Evolutionary conservation across 2,888 invertebrate species (phyloP).

Genomic region (Carcina quercana): DNA sequence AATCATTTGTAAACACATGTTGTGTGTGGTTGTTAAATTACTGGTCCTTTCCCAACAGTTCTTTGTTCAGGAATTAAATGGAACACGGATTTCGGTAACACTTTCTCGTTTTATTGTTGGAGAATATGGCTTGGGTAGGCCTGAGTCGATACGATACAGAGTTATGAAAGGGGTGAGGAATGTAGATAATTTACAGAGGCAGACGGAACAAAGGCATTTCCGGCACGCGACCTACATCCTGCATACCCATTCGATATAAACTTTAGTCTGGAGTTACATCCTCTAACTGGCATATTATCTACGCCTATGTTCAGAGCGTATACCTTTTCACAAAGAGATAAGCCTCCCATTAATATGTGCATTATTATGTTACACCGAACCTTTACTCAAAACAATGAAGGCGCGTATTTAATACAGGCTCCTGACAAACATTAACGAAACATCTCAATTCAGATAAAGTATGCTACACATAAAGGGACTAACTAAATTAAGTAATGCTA

Average conservation of each 20-base stretch:
- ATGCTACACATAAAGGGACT: no score
- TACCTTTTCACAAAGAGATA: no score
- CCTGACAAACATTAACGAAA: no score
- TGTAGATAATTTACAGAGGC: constrained; percentile 50
- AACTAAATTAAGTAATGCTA: no score
- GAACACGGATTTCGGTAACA: neutral
- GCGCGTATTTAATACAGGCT: no score
- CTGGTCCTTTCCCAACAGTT: no score
- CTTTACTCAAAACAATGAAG: no score
- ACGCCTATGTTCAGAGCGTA: no score
- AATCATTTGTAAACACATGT: constrained; percentile 23
- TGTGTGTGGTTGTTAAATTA: no score
- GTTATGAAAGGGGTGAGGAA: constrained; percentile 51
- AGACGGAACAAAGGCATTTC: constrained; percentile 47
- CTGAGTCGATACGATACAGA: constrained; percentile 47
- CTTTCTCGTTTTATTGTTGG: constrained; percentile 25
- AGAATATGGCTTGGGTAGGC: constrained; percentile 20
- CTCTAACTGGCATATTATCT: constrained; percentile 12
- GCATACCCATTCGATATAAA: constrained; percentile 35
- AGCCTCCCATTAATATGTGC: no score
- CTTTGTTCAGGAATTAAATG: neutral
- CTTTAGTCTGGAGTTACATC: constrained; percentile 23
- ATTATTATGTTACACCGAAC: no score
- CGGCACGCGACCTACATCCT: constrained; percentile 50
- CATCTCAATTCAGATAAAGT: no score